Conservation (phyloP, 2,888 invertebrate species). For the Agrochola macilenta region DNA sequence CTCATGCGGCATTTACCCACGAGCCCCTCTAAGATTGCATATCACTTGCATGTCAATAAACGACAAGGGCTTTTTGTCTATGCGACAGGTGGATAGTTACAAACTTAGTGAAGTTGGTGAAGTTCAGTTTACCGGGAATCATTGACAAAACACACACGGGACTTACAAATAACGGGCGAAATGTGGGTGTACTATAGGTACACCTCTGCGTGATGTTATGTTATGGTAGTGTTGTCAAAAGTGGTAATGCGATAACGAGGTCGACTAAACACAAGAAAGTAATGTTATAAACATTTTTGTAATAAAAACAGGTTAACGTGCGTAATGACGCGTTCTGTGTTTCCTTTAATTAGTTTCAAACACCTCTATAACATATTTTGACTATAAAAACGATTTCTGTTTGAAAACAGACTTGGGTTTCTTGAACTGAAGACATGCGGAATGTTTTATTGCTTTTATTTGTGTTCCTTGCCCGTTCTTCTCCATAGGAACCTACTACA, state of each 20-base stretch:
- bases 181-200: not conserved
- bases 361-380: not conserved
- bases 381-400: not conserved
- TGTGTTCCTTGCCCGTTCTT: too few relatives aligned
- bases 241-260: not conserved
- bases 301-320: slow-evolving; percentile 22
- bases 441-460: not conserved
- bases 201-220: not conserved
- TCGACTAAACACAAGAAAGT: slow-evolving; percentile 2
- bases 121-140: not conserved
- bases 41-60: not conserved
- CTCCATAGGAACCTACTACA: too few relatives aligned
- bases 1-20: not conserved
- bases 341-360: slow-evolving; percentile 23
- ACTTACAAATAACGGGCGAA: not conserved
- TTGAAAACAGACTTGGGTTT: not conserved
- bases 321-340: slow-evolving; percentile 17
- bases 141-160: not conserved
- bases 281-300: slow-evolving; percentile 39
- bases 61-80: too few relatives aligned
- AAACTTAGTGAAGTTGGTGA: not conserved
- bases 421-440: slow-evolving; percentile 1
- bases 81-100: not conserved
- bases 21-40: not conserved
- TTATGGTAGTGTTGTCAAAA: not conserved